Evolutionary conservation across 2,797 vertebrate species (phyloP).

Genomic region (Sciurus vulgaris): DNA sequence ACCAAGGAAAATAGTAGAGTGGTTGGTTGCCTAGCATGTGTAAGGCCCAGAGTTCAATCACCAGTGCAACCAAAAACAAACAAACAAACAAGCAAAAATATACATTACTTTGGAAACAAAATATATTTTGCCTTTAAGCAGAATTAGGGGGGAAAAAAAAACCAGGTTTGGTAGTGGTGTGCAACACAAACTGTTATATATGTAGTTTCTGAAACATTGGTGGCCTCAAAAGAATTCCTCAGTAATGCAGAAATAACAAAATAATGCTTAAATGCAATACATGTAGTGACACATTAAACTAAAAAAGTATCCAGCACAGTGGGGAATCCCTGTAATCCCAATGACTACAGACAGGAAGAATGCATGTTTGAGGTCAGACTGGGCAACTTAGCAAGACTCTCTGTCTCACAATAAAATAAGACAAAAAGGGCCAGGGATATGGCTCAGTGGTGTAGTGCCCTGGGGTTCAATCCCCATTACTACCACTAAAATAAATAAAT

Average conservation of each 20-base stretch:
- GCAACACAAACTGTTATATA: neutral
- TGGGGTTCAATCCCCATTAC: no score
- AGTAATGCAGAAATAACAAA: constrained; percentile 10
- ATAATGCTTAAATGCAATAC: neutral
- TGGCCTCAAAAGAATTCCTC: neutral
- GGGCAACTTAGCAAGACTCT: no score
- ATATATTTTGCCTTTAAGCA: neutral
- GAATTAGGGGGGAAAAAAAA: neutral
- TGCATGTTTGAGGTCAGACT: no score
- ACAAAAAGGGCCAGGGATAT: no score
- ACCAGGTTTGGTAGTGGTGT: neutral
- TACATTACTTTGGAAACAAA: constrained; percentile 33
- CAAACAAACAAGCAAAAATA: neutral
- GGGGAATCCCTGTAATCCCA: no score
- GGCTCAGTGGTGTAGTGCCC: no score
- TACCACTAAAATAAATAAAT: no score
- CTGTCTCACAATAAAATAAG: no score
- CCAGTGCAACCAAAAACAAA: no score
- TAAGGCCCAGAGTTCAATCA: no score
- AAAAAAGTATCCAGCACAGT: neutral
- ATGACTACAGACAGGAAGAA: no score
- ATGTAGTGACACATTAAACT: neutral
- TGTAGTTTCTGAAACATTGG: neutral
- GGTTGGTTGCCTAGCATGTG: no score
- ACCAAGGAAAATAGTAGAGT: neutral